Evolutionary conservation across 2,113 vertebrate species (phyloP).

Genomic region (Microcebus lehilahytsara): DNA sequence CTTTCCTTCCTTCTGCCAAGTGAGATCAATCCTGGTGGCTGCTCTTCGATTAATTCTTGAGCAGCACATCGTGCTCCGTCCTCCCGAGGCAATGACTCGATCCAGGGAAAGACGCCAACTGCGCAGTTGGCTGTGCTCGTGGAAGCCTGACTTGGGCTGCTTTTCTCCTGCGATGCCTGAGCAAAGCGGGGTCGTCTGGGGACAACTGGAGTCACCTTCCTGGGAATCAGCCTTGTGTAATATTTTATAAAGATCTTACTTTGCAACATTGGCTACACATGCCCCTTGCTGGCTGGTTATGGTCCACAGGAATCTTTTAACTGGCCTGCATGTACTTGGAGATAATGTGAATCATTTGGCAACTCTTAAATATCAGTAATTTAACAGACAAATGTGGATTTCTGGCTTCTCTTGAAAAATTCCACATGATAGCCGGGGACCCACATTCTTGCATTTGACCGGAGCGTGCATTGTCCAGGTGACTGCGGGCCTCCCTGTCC

Average conservation of each 20-base stretch:
- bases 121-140: not conserved
- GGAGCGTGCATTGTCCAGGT: accelerated
- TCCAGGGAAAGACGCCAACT: not conserved
- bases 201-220: not conserved
- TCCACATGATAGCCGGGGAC: too few relatives aligned
- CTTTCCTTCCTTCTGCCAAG: not conserved
- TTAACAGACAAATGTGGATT: not conserved
- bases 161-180: not conserved
- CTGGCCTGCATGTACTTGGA: not conserved
- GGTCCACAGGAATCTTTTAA: not conserved
- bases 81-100: not conserved
- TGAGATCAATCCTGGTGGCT: accelerated
- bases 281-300: not conserved
- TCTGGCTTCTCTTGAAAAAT: not conserved
- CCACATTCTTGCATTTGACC: not conserved
- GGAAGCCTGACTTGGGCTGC: not conserved
- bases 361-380: not conserved
- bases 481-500: not conserved
- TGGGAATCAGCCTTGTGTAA: not conserved
- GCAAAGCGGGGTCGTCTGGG: not conserved
- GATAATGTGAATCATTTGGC: not conserved
- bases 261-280: accelerated
- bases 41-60: not conserved
- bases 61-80: accelerated
- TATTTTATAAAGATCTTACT: too few relatives aligned